These are phyloP conservation scores for Alligator sinensis DNA, from an alignment of 2,113 vertebrate genomes.

Conservation along the genomic window DNA sequence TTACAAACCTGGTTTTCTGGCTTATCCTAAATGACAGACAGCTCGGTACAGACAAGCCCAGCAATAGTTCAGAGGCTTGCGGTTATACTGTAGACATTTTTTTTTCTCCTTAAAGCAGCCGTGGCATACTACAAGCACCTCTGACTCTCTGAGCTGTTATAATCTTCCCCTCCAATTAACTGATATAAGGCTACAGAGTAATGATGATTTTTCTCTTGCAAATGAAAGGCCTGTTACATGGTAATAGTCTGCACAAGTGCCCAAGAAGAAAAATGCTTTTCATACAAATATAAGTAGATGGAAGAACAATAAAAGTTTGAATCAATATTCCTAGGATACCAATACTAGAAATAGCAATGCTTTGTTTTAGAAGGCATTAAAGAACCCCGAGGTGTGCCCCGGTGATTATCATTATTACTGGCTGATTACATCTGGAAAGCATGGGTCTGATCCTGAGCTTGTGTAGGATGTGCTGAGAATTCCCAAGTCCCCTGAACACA, in stretches of 20 bases:
- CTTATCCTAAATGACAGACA: slow-evolving; percentile 12
- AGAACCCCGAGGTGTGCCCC: not conserved
- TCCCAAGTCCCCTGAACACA: not conserved
- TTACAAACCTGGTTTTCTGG: not conserved
- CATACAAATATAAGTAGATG: not conserved
- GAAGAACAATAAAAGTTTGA: not conserved
- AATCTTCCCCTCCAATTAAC: not conserved
- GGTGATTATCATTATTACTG: not conserved
- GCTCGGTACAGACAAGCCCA: not conserved
- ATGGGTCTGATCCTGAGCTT: slow-evolving; percentile 4
- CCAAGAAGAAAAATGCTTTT: not conserved
- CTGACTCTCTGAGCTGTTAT: not conserved
- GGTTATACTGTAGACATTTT: not conserved
- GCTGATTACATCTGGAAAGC: slow-evolving; percentile 16
- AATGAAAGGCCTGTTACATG: not conserved
- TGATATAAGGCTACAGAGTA: not conserved
- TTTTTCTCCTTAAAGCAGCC: not conserved
- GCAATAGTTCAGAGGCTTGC: not conserved
- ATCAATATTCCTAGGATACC: too few relatives aligned
- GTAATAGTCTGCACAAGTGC: fast-evolving
- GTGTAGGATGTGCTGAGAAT: slow-evolving; percentile 2
- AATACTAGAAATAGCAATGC: not conserved
- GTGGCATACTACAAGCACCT: not conserved
- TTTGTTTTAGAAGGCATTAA: slow-evolving; percentile 20
- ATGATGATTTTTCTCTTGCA: not conserved